Evolutionary conservation across 1,140 invertebrate species (phyloP).

Genomic region (Megalopta genalis): DNA sequence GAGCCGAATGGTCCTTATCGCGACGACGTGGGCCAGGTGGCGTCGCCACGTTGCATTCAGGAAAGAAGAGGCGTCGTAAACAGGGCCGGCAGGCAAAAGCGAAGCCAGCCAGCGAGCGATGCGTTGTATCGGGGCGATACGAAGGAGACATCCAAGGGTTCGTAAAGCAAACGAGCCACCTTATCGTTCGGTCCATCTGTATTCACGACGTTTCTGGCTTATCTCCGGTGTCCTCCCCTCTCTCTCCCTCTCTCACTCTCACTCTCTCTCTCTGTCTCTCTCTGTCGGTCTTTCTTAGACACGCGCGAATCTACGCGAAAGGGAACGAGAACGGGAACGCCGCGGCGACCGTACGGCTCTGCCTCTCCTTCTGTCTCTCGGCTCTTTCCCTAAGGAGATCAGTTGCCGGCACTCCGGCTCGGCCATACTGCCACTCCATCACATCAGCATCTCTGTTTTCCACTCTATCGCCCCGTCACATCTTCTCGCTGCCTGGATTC

Average conservation of each 20-base stretch:
- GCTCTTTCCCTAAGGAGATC: slow-evolving; percentile 44
- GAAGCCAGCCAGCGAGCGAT: background rate
- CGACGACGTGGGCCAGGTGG: background rate
- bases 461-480: slow-evolving; percentile 61
- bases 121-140: slow-evolving; percentile 27
- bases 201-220: slow-evolving; percentile 70
- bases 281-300: slow-evolving; percentile 23
- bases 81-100: slow-evolving; percentile 36
- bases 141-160: slow-evolving; percentile 37
- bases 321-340: too few species aligned
- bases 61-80: slow-evolving; percentile 30
- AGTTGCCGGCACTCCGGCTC: slow-evolving; percentile 42
- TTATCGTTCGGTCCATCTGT: slow-evolving; percentile 74
- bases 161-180: slow-evolving; percentile 59
- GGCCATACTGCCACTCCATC: slow-evolving; percentile 66
- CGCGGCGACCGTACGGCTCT: background rate
- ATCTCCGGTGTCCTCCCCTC: slow-evolving; percentile 56
- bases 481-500: slow-evolving; percentile 26
- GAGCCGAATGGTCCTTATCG: slow-evolving; percentile 15
- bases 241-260: too few species aligned
- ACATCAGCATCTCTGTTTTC: slow-evolving; percentile 69
- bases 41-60: slow-evolving; percentile 14
- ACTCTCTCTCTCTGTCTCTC: slow-evolving; percentile 44
- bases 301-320: background rate
- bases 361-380: too few species aligned